phyloP scores from a whole-genome alignment of 2,797 vertebrate species.

The Philypnodon macrostomus region DNA sequence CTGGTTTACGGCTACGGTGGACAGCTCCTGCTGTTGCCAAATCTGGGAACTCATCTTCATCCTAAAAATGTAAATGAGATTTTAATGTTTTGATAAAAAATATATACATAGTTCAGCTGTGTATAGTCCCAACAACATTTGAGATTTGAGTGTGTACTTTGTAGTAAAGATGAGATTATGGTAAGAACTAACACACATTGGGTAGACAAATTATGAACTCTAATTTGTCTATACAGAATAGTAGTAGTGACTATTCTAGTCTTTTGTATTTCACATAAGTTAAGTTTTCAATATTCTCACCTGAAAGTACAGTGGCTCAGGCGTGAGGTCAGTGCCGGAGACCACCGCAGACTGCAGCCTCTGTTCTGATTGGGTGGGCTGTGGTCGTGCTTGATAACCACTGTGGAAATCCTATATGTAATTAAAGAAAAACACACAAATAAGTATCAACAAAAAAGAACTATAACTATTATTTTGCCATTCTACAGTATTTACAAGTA shows the following conservation, averaged over 20 bases:
- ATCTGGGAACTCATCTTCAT: conserved; percentile 94
- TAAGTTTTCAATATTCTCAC: conserved; percentile 56
- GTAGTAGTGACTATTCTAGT: not conserved
- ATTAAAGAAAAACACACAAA: no score
- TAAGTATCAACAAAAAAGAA: no score
- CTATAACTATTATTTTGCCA: no score
- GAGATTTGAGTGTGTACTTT: no score
- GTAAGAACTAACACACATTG: no score
- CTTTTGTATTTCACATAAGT: not conserved
- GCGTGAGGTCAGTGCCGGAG: conserved; percentile 74
- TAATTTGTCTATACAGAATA: no score
- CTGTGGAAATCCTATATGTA: conserved; percentile 80
- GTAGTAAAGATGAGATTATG: no score
- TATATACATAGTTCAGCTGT: not conserved
- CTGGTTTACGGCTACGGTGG: conserved; percentile 77
- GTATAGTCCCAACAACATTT: no score
- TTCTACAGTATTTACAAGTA: no score
- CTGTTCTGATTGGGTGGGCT: conserved; percentile 82
- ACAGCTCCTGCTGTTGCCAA: conserved; percentile 78
- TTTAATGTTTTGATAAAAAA: conserved; percentile 4
- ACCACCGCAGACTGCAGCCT: conserved; percentile 75
- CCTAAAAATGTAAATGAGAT: conserved; percentile 68
- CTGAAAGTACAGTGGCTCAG: conserved; percentile 93
- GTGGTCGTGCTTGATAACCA: conserved; percentile 78
- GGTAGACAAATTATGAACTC: no score